phyloP scores from a whole-genome alignment of 2,797 vertebrate genomes.

The Lepus oiostolus region DNA sequence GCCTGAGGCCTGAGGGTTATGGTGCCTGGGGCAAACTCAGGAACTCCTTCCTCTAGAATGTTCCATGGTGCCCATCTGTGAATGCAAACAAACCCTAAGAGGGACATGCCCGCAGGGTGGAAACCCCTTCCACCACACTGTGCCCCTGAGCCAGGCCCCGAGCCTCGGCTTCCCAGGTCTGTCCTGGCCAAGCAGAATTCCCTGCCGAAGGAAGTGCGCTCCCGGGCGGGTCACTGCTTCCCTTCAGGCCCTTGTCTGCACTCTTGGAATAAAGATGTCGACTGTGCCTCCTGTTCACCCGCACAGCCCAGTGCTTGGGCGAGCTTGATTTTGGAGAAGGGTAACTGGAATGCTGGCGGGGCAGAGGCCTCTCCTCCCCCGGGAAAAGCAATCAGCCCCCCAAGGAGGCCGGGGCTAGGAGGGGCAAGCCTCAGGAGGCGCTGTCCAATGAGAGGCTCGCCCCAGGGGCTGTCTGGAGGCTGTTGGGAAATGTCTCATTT shows the following conservation, averaged over 20 bases:
- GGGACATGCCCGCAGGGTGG: not conserved
- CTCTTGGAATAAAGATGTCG: conserved; percentile 74
- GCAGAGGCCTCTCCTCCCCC: not conserved
- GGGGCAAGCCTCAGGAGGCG: conserved; percentile 61
- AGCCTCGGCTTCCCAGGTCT: conserved; percentile 35
- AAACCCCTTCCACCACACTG: not conserved
- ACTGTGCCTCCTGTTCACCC: conserved; percentile 67
- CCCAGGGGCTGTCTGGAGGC: conserved; percentile 78
- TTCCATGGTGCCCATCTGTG: too few relatives aligned
- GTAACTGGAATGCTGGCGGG: conserved; percentile 73
- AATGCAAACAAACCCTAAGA: not conserved
- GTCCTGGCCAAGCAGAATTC: not conserved
- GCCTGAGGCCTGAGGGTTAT: not conserved
- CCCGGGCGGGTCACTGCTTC: not conserved
- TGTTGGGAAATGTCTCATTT: conserved; percentile 85
- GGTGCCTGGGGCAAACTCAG: not conserved
- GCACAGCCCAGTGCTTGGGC: conserved; percentile 74
- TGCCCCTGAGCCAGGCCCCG: not conserved
- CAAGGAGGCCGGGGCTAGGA: not conserved
- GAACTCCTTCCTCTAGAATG: accelerated
- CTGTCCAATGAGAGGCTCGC: conserved; percentile 77
- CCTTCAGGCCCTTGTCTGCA: conserved; percentile 64
- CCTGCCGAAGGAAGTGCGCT: not conserved
- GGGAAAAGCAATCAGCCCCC: conserved; percentile 88
- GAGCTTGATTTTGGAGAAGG: conserved; percentile 80